phyloP scores from a whole-genome alignment of 2,113 vertebrate genomes.

The Tringa solitaria region DNA sequence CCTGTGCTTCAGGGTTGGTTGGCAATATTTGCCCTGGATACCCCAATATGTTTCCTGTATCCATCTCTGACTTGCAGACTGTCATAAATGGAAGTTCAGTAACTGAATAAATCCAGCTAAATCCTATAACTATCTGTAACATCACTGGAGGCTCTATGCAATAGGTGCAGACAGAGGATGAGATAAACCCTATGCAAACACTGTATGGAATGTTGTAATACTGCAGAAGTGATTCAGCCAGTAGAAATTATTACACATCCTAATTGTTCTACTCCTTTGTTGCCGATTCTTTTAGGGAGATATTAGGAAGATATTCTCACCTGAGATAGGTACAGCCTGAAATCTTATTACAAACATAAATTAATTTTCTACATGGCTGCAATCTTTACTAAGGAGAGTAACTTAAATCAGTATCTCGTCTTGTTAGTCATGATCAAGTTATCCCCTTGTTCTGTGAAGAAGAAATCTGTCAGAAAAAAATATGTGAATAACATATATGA shows the following conservation, averaged over 20 bases:
- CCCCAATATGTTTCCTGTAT: not conserved
- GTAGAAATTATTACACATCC: not conserved
- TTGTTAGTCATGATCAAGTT: not conserved
- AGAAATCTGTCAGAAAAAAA: conserved; percentile 8
- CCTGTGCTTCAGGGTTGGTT: not conserved
- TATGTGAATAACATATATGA: not conserved
- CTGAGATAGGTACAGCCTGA: not conserved
- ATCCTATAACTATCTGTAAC: not conserved
- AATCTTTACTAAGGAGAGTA: not conserved
- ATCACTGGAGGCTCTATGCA: not conserved
- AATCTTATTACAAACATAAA: not conserved
- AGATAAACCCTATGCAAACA: not conserved
- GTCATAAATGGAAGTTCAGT: not conserved
- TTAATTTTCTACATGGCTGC: not conserved
- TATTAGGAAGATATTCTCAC: not conserved
- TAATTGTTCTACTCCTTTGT: not conserved
- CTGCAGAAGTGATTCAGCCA: not conserved
- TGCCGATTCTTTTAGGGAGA: not conserved
- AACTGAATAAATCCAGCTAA: not conserved
- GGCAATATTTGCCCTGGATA: not conserved
- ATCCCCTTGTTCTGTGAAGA: not conserved
- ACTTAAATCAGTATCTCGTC: not conserved
- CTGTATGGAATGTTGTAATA: not conserved
- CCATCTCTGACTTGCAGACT: not conserved
- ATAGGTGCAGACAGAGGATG: not conserved